These are phyloP conservation scores for Cercopithecus mitis DNA, from an alignment of 2,797 vertebrate genomes.

Conservation along the genomic window DNA sequence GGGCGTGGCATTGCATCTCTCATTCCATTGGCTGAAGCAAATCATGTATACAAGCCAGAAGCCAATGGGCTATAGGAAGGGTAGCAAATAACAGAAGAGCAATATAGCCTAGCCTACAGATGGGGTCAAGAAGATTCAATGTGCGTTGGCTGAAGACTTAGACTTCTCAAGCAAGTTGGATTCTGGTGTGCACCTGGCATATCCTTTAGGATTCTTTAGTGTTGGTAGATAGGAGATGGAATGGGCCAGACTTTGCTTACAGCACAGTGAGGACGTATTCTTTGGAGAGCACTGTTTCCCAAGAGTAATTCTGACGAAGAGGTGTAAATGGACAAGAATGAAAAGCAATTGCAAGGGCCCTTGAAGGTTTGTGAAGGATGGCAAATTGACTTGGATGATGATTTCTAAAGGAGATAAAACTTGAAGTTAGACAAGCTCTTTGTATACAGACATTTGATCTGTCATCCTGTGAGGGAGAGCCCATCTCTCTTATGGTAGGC, in stretches of 20 bases:
- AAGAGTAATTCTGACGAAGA: not conserved
- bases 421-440: not conserved
- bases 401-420: not conserved
- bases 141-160: not conserved
- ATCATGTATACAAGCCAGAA: not conserved
- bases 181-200: not conserved
- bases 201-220: not conserved
- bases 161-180: not conserved
- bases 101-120: fast-evolving
- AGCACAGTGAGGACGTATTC: not conserved
- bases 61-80: not conserved
- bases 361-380: not conserved
- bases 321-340: not conserved
- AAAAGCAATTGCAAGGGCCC: not conserved
- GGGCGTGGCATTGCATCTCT: not conserved
- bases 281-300: not conserved
- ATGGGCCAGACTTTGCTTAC: not conserved
- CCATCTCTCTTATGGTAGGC: not conserved
- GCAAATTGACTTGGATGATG: not conserved
- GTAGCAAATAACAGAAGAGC: not conserved
- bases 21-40: not conserved
- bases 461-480: not conserved
- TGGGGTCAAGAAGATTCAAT: not conserved
- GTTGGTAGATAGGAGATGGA: not conserved
- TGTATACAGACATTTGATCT: too few relatives aligned